Conservation (phyloP, 2,113 vertebrate species). For the Colistium nudipinnis region DNA sequence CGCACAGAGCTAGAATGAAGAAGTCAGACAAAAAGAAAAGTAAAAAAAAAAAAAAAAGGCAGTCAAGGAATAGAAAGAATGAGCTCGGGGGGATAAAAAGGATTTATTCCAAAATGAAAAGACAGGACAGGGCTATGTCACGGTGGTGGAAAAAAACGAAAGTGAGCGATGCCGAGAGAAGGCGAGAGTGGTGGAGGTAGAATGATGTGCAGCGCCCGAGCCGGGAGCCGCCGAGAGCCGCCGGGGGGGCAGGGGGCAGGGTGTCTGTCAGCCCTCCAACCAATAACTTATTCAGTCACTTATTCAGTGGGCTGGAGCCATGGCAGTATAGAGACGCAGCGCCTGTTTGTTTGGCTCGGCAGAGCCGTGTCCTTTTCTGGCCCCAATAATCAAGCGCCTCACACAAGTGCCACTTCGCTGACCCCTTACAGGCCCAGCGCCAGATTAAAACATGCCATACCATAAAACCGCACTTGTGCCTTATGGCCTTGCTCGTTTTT, state of each 20-base stretch:
- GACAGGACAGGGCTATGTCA: constrained; percentile 54
- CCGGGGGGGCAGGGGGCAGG: too few relatives aligned
- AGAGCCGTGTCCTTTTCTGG: constrained; percentile 48
- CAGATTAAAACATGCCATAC: constrained; percentile 25
- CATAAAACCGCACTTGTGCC: constrained; percentile 13
- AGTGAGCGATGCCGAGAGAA: constrained; percentile 53
- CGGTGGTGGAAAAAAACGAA: constrained; percentile 31
- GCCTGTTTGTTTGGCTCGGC: constrained; percentile 67
- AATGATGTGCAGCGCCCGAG: constrained; percentile 61
- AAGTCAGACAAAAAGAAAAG: constrained; percentile 59
- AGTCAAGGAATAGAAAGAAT: constrained; percentile 50
- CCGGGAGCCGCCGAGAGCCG: constrained; percentile 56
- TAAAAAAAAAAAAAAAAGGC: constrained; percentile 10
- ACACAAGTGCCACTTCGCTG: constrained; percentile 43
- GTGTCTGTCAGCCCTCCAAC: constrained; percentile 70
- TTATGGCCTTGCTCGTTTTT: constrained; percentile 23
- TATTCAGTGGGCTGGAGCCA: constrained; percentile 59
- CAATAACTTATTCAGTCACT: constrained; percentile 72
- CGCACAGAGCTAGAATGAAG: constrained; percentile 46
- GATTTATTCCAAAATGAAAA: constrained; percentile 76
- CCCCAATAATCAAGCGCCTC: constrained; percentile 49
- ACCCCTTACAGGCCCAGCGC: constrained; percentile 16
- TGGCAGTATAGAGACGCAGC: constrained; percentile 42
- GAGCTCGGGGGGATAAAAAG: constrained; percentile 71
- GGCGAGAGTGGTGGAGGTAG: constrained; percentile 54